Base-by-base conservation (phyloP, 2,797 vertebrate species). In the Clamator glandarius region DNA sequence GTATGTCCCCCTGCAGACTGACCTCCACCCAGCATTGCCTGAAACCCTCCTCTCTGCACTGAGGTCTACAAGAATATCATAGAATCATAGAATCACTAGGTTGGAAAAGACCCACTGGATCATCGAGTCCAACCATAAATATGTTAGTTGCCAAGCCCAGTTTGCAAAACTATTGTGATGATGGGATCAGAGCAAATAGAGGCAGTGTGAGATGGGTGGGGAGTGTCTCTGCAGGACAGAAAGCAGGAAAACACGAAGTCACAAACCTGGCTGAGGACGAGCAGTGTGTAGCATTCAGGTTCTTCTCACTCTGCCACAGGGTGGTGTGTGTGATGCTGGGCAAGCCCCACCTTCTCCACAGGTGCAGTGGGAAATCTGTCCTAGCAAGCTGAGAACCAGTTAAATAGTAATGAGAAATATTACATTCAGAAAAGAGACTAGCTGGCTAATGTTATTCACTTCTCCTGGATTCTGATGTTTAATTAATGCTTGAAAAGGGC, bases 401-500 rank as follows among this genome's bases (percentile, higher is more conserved):
- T 93, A 86, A 91, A 93, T 92, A 90, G 92, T 89, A 67, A 95
- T 92, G 74, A 95, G 77, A 76, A 90, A 82, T 46, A 66, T 79
- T 82, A 63, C 68, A 88, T 86, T 84, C 84, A 92, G 69, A 76
- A 81, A 57, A 89, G 41, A 93, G 58, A 20, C 75, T 64, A 52
- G 25, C 41, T 91, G 80, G 67, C 52, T 93, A 85, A 93, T 95
- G 89, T 77, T 86, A 95, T 92, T 92, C 92, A 92, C 87, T 85
- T 55, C 62, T 90, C 57, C 85, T 90, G 85, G 61, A 75, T 95
- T 87, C 68, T 93, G 85, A 92, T 90, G 83, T 93, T 91, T 95
- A 90, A 95, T 94, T 93, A 89, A 93, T 95, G 89, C 70, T 84
- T 80, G 76, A 85, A 93, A 92, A 94, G 82, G 68, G 79, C 89